Conservation (phyloP, 2,113 vertebrate species). For the Ascaphus truei region DNA sequence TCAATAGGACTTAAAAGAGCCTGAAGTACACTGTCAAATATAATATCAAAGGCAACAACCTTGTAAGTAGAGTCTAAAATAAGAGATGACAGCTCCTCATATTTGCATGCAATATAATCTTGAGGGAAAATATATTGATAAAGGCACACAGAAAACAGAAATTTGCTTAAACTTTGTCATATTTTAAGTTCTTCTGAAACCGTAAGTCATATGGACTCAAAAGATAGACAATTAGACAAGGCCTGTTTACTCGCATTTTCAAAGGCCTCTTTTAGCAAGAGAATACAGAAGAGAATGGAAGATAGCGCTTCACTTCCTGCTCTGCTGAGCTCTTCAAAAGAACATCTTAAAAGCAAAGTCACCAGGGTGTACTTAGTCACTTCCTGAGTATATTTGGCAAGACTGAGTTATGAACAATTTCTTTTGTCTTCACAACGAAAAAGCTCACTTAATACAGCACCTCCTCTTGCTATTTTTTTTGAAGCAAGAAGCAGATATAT, state of each 20-base stretch:
- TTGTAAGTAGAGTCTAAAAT: too few species aligned
- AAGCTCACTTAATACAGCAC: not conserved
- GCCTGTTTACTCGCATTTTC: not conserved
- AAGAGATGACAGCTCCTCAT: too few species aligned
- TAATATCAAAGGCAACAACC: too few species aligned
- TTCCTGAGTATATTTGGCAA: slow-evolving; percentile 62
- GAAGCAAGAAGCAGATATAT: not conserved
- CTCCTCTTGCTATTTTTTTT: not conserved
- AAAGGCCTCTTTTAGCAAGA: slow-evolving; percentile 29
- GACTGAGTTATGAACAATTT: slow-evolving; percentile 12
- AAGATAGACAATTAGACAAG: not conserved
- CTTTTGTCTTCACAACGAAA: not conserved
- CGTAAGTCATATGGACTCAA: not conserved
- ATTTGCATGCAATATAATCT: not conserved
- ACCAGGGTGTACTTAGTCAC: slow-evolving; percentile 46
- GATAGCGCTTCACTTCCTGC: slow-evolving; percentile 48
- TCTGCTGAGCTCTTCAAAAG: slow-evolving; percentile 39
- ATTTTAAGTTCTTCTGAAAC: not conserved
- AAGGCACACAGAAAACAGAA: not conserved
- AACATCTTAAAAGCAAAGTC: slow-evolving; percentile 43
- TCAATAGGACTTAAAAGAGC: too few species aligned
- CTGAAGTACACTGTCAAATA: too few species aligned
- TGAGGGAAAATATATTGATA: not conserved
- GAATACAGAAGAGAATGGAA: not conserved
- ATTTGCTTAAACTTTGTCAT: not conserved